Conservation (phyloP, 2,797 vertebrate species). For the Danio aesculapii region DNA sequence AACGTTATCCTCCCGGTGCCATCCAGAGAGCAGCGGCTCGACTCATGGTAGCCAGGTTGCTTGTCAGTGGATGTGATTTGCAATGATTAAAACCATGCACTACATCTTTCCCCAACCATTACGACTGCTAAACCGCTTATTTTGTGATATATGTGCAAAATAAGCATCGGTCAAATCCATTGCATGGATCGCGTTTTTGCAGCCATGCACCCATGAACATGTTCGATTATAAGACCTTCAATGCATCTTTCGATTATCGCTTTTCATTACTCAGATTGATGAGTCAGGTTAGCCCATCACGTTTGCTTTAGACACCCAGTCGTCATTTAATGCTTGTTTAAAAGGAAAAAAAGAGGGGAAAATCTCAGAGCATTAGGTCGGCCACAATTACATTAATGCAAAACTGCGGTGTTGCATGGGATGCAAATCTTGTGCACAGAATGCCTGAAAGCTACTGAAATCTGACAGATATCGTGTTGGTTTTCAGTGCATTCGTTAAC, state of each 20-base stretch:
- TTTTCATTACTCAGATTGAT: constrained; percentile 46
- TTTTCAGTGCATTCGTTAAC: not conserved
- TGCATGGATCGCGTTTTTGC: constrained; percentile 45
- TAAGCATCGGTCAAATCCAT: constrained; percentile 19
- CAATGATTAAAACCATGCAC: constrained; percentile 35
- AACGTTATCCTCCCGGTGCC: constrained; percentile 11
- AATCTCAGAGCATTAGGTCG: constrained; percentile 26
- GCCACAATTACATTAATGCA: constrained; percentile 54
- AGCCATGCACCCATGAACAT: constrained; percentile 49
- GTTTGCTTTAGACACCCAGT: constrained; percentile 33
- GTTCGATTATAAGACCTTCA: constrained; percentile 44
- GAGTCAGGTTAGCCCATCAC: constrained; percentile 46
- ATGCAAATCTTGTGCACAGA: constrained; percentile 57
- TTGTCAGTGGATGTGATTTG: constrained; percentile 47
- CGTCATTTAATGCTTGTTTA: constrained; percentile 24
- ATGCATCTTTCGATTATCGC: constrained; percentile 40
- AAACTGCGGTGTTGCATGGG: constrained; percentile 65
- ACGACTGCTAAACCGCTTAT: not conserved
- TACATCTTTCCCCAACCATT: not conserved
- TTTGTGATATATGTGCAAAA: not conserved
- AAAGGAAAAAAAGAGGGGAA: not conserved
- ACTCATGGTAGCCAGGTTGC: constrained; percentile 3
- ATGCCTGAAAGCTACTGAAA: constrained; percentile 49
- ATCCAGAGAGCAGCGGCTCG: constrained; percentile 12
- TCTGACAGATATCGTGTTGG: constrained; percentile 25